Conservation (phyloP, 64 coral and sea anemone genomes). For the Hydrozoanthus tunicans region DNA sequence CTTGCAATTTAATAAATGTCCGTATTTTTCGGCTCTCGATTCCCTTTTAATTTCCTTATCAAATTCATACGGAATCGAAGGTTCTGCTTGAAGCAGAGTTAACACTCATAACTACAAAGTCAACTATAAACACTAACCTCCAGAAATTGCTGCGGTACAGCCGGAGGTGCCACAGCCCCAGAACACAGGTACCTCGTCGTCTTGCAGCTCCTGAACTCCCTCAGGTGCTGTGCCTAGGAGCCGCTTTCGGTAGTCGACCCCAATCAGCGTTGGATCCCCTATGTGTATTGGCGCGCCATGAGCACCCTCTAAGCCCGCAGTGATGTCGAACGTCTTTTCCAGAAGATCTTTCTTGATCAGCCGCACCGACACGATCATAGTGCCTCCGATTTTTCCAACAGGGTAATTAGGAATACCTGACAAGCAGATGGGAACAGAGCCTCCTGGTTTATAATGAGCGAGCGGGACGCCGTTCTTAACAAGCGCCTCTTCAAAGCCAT, state of each 20-base stretch:
- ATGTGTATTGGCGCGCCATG: conserved; percentile 42
- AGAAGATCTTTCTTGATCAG: conserved; percentile 16
- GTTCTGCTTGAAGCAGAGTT: too few species aligned
- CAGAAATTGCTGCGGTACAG: neutral
- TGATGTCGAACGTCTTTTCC: conserved; percentile 1
- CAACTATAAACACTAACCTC: conserved; percentile 6
- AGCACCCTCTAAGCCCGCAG: neutral
- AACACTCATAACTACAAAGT: too few species aligned
- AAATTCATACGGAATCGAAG: too few species aligned
- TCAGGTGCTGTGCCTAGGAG: neutral
- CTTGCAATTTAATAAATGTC: too few species aligned
- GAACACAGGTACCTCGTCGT: conserved; percentile 35
- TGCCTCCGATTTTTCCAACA: neutral
- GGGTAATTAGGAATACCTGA: neutral
- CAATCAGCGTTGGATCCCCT: conserved; percentile 29
- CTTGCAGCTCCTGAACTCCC: neutral
- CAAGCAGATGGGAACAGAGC: neutral
- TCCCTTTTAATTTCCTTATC: too few species aligned
- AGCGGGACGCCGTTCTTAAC: neutral
- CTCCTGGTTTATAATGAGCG: neutral
- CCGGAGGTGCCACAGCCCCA: conserved; percentile 27
- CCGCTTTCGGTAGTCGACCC: neutral
- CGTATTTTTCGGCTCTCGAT: too few species aligned
- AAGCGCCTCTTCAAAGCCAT: conserved; percentile 40
- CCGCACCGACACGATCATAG: conserved; percentile 13